These are phyloP conservation scores for Chrysemys picta DNA, from an alignment of 2,113 vertebrate genomes.

Conservation along the genomic window DNA sequence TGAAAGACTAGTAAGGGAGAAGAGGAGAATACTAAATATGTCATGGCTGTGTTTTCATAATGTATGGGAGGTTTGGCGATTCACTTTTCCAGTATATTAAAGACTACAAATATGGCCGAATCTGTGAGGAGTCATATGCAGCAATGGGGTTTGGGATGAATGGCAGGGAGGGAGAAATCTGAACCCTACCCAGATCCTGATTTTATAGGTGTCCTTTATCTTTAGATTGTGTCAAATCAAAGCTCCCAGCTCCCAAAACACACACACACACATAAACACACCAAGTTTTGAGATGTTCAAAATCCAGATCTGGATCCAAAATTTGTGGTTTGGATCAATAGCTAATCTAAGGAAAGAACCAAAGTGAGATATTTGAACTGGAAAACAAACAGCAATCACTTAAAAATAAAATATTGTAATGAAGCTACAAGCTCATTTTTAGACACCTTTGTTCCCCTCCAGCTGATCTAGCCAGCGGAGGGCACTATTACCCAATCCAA, in stretches of 20 bases:
- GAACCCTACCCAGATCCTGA: background rate
- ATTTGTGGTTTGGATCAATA: background rate
- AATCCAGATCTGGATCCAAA: background rate
- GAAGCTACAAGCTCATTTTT: background rate
- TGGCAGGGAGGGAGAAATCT: background rate
- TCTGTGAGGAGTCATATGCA: background rate
- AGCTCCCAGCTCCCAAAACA: background rate
- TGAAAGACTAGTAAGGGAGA: background rate
- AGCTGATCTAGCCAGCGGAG: background rate
- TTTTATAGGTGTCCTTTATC: background rate
- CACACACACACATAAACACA: background rate
- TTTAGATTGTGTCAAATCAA: background rate
- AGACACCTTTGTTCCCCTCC: background rate
- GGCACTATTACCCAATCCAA: rapidly evolving
- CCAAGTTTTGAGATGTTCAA: background rate
- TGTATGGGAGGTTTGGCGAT: background rate
- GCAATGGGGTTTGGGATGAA: rapidly evolving
- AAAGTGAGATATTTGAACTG: rapidly evolving
- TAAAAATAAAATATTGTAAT: background rate
- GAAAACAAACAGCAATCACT: background rate
- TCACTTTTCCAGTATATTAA: background rate
- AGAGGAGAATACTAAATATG: background rate
- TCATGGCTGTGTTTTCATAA: background rate
- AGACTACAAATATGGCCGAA: background rate
- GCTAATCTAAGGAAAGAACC: background rate